Evolutionary conservation across 1,140 invertebrate species (phyloP).

Genomic region (Papilio xuthus): DNA sequence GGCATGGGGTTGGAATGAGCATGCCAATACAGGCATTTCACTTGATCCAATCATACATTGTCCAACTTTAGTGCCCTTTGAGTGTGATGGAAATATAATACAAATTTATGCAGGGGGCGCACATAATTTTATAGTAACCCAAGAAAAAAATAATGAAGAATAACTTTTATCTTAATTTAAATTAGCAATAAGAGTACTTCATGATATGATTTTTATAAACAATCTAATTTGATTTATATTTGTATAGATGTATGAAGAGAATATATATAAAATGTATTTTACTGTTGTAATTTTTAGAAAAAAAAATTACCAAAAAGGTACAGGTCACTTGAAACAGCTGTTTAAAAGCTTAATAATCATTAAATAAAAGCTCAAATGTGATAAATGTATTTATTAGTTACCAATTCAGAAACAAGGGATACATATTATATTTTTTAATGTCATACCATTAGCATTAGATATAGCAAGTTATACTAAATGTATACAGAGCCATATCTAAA

Average conservation of each 20-base stretch:
- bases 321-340: not conserved
- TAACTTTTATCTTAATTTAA: not conserved
- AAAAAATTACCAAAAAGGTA: not conserved
- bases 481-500: not conserved
- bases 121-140: constrained; percentile 73
- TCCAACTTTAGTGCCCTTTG: constrained; percentile 58
- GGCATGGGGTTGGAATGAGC: constrained; percentile 96
- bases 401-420: not conserved
- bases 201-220: not conserved
- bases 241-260: not conserved
- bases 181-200: not conserved
- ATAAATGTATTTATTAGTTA: constrained; percentile 15
- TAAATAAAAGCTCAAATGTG: not conserved
- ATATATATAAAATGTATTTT: not conserved
- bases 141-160: constrained; percentile 42
- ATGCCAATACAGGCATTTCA: constrained; percentile 92
- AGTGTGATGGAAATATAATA: constrained; percentile 54
- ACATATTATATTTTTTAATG: not conserved
- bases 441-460: not conserved
- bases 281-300: not conserved
- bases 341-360: not conserved
- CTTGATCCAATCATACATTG: constrained; percentile 82
- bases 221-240: not conserved
- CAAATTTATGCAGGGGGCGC: constrained; percentile 74
- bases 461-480: not conserved